Conservation (phyloP, 2,113 vertebrate genomes). For the Anas platyrhynchos region DNA sequence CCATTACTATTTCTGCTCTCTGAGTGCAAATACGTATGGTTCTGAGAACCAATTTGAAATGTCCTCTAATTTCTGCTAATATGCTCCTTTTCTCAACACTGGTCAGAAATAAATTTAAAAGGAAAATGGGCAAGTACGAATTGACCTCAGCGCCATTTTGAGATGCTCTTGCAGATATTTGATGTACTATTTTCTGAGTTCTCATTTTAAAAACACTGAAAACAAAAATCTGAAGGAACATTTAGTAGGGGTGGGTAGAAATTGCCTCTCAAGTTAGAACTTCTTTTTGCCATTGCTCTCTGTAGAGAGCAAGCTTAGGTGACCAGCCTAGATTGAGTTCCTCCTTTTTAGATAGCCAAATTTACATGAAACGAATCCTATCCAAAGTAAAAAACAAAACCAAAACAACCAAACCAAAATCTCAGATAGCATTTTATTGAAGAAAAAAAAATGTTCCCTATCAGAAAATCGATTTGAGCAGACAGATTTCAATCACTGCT, state of each 20-base stretch:
- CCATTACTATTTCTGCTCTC: background rate
- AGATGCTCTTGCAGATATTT: background rate
- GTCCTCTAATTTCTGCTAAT: conserved; percentile 19
- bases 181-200: background rate
- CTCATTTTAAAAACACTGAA: background rate
- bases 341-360: background rate
- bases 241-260: background rate
- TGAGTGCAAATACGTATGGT: background rate
- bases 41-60: background rate
- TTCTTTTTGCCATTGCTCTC: background rate
- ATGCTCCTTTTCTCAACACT: background rate
- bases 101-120: background rate
- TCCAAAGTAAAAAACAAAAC: background rate
- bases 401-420: background rate
- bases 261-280: background rate
- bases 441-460: background rate
- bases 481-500: background rate
- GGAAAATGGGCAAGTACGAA: background rate
- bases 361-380: background rate
- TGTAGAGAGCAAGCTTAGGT: background rate
- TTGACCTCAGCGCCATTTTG: background rate
- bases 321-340: background rate
- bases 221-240: background rate
- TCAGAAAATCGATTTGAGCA: background rate
- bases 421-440: background rate